Evolutionary conservation across 30 jellyfish, hydroid and myxozoan species (phyloP), one percentile per base, ranked within the genome.

Genomic region (Mastigias papua): DNA sequence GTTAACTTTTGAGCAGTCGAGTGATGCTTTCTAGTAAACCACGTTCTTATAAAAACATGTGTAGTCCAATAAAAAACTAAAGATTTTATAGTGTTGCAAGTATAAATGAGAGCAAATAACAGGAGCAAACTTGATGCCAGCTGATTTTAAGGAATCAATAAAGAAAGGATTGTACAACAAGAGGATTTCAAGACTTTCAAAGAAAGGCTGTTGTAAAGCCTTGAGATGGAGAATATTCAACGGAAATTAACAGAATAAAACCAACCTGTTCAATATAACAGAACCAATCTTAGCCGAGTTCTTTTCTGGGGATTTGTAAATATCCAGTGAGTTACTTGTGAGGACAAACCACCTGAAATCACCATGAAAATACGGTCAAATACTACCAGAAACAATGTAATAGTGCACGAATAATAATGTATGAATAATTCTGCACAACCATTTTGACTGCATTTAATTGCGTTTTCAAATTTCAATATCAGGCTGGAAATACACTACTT

Each of bases 301-400:
- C 90, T 87, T 95, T 48, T 95, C 99, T 3, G 97, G 82, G 1
- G 99, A 85, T 78, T 95, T 95, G 91, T 91, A 95, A 58, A 91
- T 49, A 72, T 95, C 99, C 37, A 95, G 69, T 19, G 99, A 95
- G 76, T 87, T 95, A 49, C 94, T 80, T 57, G 97, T 90, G 22
- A 95, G 88, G 15, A 90, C 89, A 81, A 95, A 95, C 99, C 99
- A 95, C 69, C 99, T 95, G 49, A 2, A 71, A 50, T 68, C 23
- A 23, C 3, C 7, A 42, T 42, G 54, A 42, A 42, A 42, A 42
- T 42, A 42, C 54, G 13, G 54, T 42, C 13, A 42, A n/a, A 42
- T 42, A 8, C 54, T 8, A 42, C 13, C 7, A 15, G 13, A 42
- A 42, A 8, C 54, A 8, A 42, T 42, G 13, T 4, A 42, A 42